Conservation (phyloP, 2,797 vertebrate species). For the Prunella strophiata region DNA sequence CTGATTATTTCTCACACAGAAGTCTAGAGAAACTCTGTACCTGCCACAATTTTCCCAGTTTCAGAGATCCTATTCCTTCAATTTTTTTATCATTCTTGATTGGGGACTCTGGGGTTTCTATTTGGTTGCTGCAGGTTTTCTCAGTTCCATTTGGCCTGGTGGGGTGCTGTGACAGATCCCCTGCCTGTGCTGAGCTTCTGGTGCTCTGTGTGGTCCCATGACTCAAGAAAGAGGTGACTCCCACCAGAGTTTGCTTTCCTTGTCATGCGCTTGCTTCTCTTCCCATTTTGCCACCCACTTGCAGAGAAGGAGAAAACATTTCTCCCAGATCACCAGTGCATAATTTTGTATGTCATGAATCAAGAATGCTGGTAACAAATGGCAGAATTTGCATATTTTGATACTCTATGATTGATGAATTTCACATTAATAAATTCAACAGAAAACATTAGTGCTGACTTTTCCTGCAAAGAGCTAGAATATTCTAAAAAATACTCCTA, state of each 20-base stretch:
- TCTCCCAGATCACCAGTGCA: neutral
- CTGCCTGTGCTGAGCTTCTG: fast-evolving
- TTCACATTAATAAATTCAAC: neutral
- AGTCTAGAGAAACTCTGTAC: neutral
- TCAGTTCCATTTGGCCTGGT: neutral
- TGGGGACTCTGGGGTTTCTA: neutral
- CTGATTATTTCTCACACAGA: neutral
- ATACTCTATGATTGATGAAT: neutral
- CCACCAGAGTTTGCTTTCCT: neutral
- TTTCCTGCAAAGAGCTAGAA: neutral
- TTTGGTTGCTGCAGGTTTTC: neutral
- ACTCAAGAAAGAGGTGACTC: neutral
- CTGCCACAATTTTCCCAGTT: neutral
- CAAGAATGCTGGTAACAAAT: neutral
- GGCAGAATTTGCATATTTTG: neutral
- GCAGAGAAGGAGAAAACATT: neutral
- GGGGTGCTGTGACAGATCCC: neutral
- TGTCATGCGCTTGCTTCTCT: neutral
- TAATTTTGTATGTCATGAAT: neutral
- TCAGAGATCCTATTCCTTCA: neutral
- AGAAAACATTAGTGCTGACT: neutral
- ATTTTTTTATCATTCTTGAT: neutral
- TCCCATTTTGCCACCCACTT: neutral
- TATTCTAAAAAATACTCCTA: neutral
- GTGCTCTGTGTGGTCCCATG: neutral